These are phyloP conservation scores for Proterorhinus semilunaris DNA, from an alignment of 2,113 vertebrate genomes.

Conservation along the genomic window DNA sequence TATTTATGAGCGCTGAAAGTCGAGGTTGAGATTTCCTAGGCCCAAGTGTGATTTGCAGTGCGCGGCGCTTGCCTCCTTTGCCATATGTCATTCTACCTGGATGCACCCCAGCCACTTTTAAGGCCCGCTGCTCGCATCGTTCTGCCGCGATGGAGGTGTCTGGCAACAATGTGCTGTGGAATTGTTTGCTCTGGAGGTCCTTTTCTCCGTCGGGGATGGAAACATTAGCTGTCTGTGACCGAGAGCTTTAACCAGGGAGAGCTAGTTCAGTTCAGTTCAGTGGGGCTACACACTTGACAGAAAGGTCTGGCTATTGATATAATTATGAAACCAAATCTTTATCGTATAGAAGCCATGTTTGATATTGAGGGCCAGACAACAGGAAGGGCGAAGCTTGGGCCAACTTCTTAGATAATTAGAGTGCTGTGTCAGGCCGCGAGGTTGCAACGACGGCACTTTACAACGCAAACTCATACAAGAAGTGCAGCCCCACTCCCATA, in stretches of 20 bases:
- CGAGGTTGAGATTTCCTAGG: slow-evolving; percentile 66
- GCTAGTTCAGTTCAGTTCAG: neutral
- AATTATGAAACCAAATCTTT: too few species aligned
- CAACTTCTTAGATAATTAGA: slow-evolving; percentile 43
- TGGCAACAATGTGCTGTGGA: slow-evolving; percentile 34
- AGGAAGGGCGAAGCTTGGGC: slow-evolving; percentile 7
- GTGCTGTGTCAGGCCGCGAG: slow-evolving; percentile 27
- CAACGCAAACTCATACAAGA: slow-evolving; percentile 19
- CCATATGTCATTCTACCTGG: slow-evolving; percentile 67
- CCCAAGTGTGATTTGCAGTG: slow-evolving; percentile 60
- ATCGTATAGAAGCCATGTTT: too few species aligned
- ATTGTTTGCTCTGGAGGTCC: slow-evolving; percentile 25
- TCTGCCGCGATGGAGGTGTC: slow-evolving; percentile 44
- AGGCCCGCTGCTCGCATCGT: slow-evolving; percentile 50
- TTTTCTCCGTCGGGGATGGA: neutral
- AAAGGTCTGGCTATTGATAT: too few species aligned
- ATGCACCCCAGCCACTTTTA: slow-evolving; percentile 60
- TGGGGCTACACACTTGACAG: too few species aligned
- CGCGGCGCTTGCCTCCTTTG: slow-evolving; percentile 45
- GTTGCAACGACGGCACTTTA: slow-evolving; percentile 30
- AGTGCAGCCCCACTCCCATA: slow-evolving; percentile 12
- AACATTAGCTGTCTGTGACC: neutral
- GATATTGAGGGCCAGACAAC: slow-evolving; percentile 25
- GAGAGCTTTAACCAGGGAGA: slow-evolving; percentile 8
- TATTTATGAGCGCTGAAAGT: slow-evolving; percentile 72